phyloP scores from a whole-genome alignment of 2,888 invertebrate species.

The Lasioglossum figueresi region DNA sequence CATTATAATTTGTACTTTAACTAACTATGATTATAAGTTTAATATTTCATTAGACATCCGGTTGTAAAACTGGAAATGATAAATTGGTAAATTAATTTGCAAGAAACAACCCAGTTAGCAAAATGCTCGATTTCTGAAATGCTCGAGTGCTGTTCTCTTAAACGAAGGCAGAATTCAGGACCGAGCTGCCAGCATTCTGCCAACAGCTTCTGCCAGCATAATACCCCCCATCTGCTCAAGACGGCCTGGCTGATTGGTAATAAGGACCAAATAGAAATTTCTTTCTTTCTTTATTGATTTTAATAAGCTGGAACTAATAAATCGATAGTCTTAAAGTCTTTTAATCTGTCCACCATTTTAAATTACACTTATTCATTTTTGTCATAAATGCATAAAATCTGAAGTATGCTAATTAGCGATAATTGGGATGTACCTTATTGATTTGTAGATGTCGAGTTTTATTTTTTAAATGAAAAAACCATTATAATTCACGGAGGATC shows the following conservation, averaged over 20 bases:
- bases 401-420: background rate
- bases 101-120: too few species aligned
- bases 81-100: background rate
- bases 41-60: background rate
- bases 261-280: background rate
- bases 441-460: background rate
- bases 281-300: background rate
- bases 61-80: background rate
- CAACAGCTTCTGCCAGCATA: too few species aligned
- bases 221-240: too few species aligned
- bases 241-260: too few species aligned
- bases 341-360: background rate
- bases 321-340: too few species aligned
- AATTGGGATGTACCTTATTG: background rate
- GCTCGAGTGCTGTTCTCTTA: too few species aligned
- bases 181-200: too few species aligned
- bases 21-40: background rate
- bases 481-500: background rate
- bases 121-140: too few species aligned
- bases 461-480: background rate
- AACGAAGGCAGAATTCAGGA: too few species aligned
- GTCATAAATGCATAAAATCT: too few species aligned
- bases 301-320: background rate
- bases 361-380: background rate
- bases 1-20: background rate